Evolutionary conservation across 2,888 invertebrate species (phyloP).

Genomic region (Villa cingulata): DNA sequence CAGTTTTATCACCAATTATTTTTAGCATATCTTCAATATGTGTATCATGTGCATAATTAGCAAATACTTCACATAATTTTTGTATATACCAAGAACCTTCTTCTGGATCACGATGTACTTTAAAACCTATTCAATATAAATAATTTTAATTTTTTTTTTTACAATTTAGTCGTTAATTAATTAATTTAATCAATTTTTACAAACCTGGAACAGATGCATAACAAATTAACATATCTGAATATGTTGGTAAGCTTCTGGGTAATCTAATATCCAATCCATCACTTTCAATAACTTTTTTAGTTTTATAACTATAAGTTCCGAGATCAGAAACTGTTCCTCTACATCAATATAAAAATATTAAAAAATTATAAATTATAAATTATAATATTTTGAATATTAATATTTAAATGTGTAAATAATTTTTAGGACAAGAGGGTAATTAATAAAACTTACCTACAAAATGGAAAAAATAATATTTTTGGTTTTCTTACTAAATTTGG

Average conservation of each 20-base stretch:
- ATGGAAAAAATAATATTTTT: constrained; percentile 61
- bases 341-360: not conserved
- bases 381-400: too few relatives aligned
- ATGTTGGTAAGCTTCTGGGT: constrained; percentile 23
- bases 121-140: constrained; percentile 16
- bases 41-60: constrained; percentile 46
- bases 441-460: constrained; percentile 39
- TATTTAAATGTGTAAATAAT: not conserved
- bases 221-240: constrained; percentile 50
- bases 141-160: not conserved
- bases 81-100: constrained; percentile 60
- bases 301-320: constrained; percentile 21
- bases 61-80: constrained; percentile 50
- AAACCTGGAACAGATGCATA: constrained; percentile 50
- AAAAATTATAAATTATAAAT: too few relatives aligned
- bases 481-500: constrained; percentile 44
- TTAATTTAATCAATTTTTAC: not conserved
- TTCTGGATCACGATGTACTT: constrained; percentile 42
- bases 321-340: constrained; percentile 26
- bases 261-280: constrained; percentile 14
- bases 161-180: not conserved
- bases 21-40: constrained; percentile 52
- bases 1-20: constrained; percentile 43
- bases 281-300: constrained; percentile 17
- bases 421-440: not conserved